Conservation (phyloP, 2,888 invertebrate genomes). For the Sinohyriopsis cumingii region DNA sequence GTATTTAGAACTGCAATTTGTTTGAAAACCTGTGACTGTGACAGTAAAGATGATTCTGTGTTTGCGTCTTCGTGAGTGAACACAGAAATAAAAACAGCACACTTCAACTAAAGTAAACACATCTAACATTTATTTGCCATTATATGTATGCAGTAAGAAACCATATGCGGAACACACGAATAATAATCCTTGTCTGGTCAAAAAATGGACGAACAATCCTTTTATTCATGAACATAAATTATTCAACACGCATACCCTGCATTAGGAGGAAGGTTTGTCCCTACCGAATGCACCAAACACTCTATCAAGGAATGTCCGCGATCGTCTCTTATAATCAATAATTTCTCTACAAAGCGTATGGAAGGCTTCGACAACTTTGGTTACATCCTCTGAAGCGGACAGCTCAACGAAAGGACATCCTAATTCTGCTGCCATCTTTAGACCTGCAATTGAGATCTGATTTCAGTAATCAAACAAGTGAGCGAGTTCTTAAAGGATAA, state of each 20-base stretch:
- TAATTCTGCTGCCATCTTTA: slow-evolving; percentile 53
- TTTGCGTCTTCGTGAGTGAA: too few relatives aligned
- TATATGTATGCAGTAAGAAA: too few relatives aligned
- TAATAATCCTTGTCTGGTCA: too few relatives aligned
- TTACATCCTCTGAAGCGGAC: slow-evolving; percentile 65
- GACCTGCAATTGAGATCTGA: slow-evolving; percentile 41
- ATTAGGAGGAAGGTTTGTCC: slow-evolving; percentile 40
- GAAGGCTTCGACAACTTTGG: slow-evolving; percentile 62
- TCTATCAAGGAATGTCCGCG: slow-evolving; percentile 64
- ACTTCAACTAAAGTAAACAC: too few relatives aligned
- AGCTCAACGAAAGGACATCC: slow-evolving; percentile 64
- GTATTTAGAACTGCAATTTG: too few relatives aligned
- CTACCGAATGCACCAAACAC: slow-evolving; percentile 62
- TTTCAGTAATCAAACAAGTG: not conserved
- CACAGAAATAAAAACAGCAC: too few relatives aligned
- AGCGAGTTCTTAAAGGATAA: not conserved
- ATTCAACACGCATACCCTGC: not conserved
- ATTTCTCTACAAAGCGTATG: slow-evolving; percentile 62
- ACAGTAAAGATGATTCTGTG: too few relatives aligned
- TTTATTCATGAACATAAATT: not conserved
- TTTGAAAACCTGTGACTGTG: too few relatives aligned
- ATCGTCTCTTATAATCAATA: slow-evolving; percentile 60
- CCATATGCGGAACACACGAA: too few relatives aligned
- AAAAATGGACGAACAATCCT: too few relatives aligned
- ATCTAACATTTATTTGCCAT: too few relatives aligned